Percentiles rank a stretch among this genome's conserved stretches.
phyloP scores from a whole-genome alignment of 2,113 vertebrate genomes.

The Malurus melanocephalus region DNA sequence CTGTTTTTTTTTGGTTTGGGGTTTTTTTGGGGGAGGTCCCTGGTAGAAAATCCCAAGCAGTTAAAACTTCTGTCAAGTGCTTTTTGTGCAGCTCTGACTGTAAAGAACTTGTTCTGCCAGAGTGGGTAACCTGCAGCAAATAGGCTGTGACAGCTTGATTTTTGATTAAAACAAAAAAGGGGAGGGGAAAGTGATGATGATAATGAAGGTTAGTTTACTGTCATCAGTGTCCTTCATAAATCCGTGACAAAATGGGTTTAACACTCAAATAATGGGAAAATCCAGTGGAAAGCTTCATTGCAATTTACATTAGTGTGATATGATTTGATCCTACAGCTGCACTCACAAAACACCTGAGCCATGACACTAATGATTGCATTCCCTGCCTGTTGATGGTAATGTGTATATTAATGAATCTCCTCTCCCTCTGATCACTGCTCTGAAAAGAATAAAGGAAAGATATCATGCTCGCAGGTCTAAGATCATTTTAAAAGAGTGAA shows the following conservation, averaged over 20 bases:
- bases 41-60: background rate
- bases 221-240: conserved; percentile 12
- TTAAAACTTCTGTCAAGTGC: background rate
- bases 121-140: background rate
- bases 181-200: background rate
- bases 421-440: background rate
- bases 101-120: background rate
- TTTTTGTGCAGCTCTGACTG: background rate
- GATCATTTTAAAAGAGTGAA: background rate
- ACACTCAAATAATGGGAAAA: conserved; percentile 1
- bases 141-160: background rate
- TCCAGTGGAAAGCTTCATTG: background rate
- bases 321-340: conserved; percentile 35
- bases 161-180: background rate
- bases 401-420: conserved; percentile 8
- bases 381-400: conserved; percentile 18
- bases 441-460: background rate
- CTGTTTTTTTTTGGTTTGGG: background rate
- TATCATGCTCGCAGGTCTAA: background rate
- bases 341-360: conserved; percentile 42
- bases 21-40: background rate
- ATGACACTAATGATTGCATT: conserved; percentile 31
- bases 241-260: conserved; percentile 23
- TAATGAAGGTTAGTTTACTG: background rate
- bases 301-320: conserved; percentile 18